A percentile compares a stretch with the other conserved stretches of the same genome.
Evolutionary conservation across 2,797 vertebrate species (phyloP).

Genomic region (Labroides dimidiatus): DNA sequence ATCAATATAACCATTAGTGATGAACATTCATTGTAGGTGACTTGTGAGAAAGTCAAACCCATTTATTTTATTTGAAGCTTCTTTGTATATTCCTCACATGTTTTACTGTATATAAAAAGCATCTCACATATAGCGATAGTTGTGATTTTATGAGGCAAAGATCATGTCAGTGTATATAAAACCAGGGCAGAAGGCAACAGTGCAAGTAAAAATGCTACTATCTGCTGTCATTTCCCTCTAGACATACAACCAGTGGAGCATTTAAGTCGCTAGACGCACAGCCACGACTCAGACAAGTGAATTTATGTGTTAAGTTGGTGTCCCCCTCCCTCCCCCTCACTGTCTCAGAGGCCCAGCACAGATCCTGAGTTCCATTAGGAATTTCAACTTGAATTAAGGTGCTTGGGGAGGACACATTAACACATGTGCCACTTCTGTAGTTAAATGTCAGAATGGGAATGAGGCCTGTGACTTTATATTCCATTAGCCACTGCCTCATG

Average conservation of each 20-base stretch:
- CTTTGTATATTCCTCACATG: constrained; percentile 15
- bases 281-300: constrained; percentile 82
- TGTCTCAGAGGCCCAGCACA: constrained; percentile 72
- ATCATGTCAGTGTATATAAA: constrained; percentile 49
- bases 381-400: constrained; percentile 83
- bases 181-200: constrained; percentile 47
- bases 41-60: neutral
- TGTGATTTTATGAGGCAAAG: constrained; percentile 59
- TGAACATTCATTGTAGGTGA: neutral
- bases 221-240: constrained; percentile 73
- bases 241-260: constrained; percentile 78
- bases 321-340: constrained; percentile 46
- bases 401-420: constrained; percentile 84
- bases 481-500: constrained; percentile 83
- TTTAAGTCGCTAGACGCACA: constrained; percentile 79
- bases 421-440: constrained; percentile 82
- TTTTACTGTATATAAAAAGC: constrained; percentile 19
- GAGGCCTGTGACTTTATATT: constrained; percentile 86
- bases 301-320: constrained; percentile 82
- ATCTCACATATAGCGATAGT: constrained; percentile 8
- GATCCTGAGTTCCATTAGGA: constrained; percentile 84
- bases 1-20: constrained; percentile 2
- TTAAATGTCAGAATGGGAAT: constrained; percentile 87
- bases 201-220: constrained; percentile 57
- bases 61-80: constrained; percentile 1